Conservation (phyloP, 2,797 vertebrate species). For the Eidolon dupreanum region DNA sequence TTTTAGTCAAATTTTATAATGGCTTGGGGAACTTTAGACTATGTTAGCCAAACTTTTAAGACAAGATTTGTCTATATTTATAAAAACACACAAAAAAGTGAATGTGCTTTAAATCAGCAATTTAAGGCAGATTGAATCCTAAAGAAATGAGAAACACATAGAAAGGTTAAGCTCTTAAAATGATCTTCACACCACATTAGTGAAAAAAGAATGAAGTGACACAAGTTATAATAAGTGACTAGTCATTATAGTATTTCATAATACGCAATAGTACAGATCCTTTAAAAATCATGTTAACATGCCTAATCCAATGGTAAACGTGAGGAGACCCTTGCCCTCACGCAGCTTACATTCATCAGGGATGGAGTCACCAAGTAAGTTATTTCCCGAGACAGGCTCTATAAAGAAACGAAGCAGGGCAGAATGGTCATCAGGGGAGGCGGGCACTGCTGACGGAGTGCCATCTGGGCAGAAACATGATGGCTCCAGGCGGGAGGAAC, state of each 20-base stretch:
- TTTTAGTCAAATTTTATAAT: background rate
- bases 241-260: background rate
- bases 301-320: background rate
- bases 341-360: background rate
- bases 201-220: background rate
- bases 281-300: background rate
- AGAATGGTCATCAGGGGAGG: background rate
- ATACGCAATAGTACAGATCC: background rate
- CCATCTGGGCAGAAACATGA: background rate
- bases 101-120: background rate
- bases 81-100: background rate
- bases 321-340: background rate
- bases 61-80: background rate
- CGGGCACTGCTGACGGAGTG: background rate
- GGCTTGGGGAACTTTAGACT: background rate
- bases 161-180: background rate
- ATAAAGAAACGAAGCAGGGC: background rate
- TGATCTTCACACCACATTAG: background rate
- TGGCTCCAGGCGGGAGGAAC: background rate
- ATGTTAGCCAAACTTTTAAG: background rate
- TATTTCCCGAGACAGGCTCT: background rate
- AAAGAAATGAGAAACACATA: background rate
- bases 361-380: background rate
- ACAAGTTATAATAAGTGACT: background rate
- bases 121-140: background rate